Evolutionary conservation across 2,113 vertebrate genomes (phyloP).

Genomic region (Oophaga pumilio): DNA sequence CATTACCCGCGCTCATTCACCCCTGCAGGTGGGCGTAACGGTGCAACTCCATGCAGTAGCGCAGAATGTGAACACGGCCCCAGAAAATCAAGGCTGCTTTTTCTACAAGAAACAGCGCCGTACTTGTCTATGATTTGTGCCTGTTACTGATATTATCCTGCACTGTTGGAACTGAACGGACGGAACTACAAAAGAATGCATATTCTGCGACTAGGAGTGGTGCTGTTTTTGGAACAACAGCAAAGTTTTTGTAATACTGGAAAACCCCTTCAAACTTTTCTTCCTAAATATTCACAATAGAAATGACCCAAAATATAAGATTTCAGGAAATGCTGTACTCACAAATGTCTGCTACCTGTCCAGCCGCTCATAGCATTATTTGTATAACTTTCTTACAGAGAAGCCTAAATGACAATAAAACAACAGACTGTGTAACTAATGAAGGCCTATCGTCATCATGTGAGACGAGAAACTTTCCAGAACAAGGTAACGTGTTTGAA

Average conservation of each 20-base stretch:
- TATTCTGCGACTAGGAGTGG: not conserved
- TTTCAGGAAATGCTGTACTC: not conserved
- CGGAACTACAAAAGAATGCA: too few relatives aligned
- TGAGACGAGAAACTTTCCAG: not conserved
- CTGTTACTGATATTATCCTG: too few relatives aligned
- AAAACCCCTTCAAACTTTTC: not conserved
- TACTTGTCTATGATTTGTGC: too few relatives aligned
- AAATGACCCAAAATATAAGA: not conserved
- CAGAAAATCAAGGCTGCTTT: too few relatives aligned
- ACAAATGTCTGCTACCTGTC: not conserved
- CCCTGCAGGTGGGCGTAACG: too few relatives aligned
- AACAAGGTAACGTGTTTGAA: not conserved
- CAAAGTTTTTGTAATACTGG: not conserved
- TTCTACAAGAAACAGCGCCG: too few relatives aligned
- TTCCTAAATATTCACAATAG: not conserved
- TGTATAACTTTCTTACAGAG: constrained; percentile 17
- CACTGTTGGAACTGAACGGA: too few relatives aligned
- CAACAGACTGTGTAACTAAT: not conserved
- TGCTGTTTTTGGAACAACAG: not conserved
- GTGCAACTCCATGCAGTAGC: too few relatives aligned
- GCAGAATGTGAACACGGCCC: too few relatives aligned
- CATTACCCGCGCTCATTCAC: too few relatives aligned
- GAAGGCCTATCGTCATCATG: not conserved
- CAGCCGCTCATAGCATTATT: not conserved
- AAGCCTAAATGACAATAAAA: not conserved